Percentiles rank a stretch among this genome's conserved stretches.
Conservation (phyloP, 2,113 vertebrate genomes). For the Dasyprocta punctata region DNA sequence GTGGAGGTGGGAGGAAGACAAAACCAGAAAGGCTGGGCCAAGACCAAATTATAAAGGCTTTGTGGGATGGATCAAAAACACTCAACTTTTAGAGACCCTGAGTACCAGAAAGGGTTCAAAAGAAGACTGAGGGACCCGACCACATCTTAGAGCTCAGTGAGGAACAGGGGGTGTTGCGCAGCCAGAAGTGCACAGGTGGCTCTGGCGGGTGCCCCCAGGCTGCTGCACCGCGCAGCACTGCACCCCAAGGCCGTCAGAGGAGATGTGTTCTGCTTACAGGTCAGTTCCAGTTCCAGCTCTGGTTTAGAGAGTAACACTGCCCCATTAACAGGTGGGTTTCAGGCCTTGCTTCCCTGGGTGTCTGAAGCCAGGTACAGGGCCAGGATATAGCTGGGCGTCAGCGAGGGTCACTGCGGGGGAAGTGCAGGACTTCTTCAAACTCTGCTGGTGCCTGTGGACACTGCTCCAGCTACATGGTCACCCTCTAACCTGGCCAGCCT, state of each 20-base stretch:
- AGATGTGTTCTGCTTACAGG: neutral
- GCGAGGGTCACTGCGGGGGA: neutral
- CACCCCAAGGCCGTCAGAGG: neutral
- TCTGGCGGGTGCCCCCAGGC: neutral
- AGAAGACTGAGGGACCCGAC: neutral
- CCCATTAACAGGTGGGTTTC: neutral
- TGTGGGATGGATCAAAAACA: neutral
- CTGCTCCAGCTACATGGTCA: neutral
- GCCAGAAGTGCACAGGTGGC: neutral
- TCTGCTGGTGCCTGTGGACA: neutral
- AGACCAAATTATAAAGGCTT: neutral
- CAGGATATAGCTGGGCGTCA: neutral
- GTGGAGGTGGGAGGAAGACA: neutral
- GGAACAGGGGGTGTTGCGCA: neutral
- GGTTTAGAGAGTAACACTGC: neutral
- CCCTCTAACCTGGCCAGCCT: neutral
- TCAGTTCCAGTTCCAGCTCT: neutral
- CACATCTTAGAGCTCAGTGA: neutral
- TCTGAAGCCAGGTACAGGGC: neutral
- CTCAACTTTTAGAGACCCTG: neutral
- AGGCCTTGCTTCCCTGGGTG: neutral
- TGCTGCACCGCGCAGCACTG: neutral
- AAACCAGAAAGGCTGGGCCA: neutral
- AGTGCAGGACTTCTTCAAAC: neutral
- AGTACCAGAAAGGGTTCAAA: neutral